These are phyloP conservation scores for Clunio marinus DNA, from an alignment of 2,888 invertebrate genomes.

Conservation along the genomic window DNA sequence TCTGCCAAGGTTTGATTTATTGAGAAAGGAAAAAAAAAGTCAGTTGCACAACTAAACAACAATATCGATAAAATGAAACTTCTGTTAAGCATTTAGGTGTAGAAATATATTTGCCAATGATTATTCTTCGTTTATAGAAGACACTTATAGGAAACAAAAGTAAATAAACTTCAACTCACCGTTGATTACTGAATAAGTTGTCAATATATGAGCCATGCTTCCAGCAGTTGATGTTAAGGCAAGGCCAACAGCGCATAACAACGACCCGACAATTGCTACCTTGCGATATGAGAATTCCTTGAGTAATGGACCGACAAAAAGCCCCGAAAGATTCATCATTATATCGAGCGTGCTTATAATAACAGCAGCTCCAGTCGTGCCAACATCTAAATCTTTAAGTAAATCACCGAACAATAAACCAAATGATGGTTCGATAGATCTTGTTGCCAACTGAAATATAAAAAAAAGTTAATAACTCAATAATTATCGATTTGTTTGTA, in stretches of 20 bases:
- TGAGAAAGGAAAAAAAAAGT: too few relatives aligned
- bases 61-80: too few relatives aligned
- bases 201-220: conserved; percentile 67
- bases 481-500: conserved; percentile 3
- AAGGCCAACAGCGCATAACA: conserved; percentile 63
- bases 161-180: too few relatives aligned
- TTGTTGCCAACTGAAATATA: conserved; percentile 63
- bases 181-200: conserved; percentile 70
- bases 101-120: too few relatives aligned
- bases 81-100: too few relatives aligned
- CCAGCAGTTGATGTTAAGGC: conserved; percentile 64
- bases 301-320: conserved; percentile 71
- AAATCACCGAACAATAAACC: conserved; percentile 74
- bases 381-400: conserved; percentile 63
- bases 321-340: conserved; percentile 72
- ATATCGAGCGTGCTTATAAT: conserved; percentile 73
- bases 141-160: too few relatives aligned
- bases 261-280: conserved; percentile 63
- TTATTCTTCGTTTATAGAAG: too few relatives aligned
- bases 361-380: conserved; percentile 69
- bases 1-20: too few relatives aligned
- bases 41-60: too few relatives aligned
- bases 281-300: conserved; percentile 71
- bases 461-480: background rate
- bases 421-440: conserved; percentile 76